A percentile compares a stretch with the other conserved stretches of the same genome.
These are phyloP conservation scores for Drosophila buzzatii DNA, from an alignment of 2,888 invertebrate genomes.

Conservation along the genomic window DNA sequence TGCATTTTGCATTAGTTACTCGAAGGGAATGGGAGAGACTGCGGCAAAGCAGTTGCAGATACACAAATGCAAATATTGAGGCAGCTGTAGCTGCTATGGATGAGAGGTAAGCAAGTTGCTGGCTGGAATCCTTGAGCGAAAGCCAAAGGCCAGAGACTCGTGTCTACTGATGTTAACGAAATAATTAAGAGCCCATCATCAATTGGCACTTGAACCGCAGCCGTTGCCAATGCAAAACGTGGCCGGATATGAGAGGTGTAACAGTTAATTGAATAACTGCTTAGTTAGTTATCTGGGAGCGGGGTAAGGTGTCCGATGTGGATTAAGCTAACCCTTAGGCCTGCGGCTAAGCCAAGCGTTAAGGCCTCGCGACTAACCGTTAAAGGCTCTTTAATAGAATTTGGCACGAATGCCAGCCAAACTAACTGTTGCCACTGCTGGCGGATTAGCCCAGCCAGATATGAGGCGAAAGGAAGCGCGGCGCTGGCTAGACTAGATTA, in stretches of 20 bases:
- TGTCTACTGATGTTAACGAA: too few species aligned
- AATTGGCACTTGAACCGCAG: not conserved
- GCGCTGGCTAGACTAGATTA: slow-evolving; percentile 35
- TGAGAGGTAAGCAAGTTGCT: too few species aligned
- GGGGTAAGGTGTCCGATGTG: slow-evolving; percentile 27
- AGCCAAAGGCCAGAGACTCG: too few species aligned
- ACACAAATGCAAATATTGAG: not conserved
- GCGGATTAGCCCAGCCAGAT: slow-evolving; percentile 38
- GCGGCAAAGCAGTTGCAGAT: not conserved
- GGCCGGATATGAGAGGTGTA: slow-evolving; percentile 46
- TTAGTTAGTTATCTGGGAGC: slow-evolving; percentile 32
- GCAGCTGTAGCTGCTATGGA: not conserved
- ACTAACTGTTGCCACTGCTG: slow-evolving; percentile 13
- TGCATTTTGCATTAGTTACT: not conserved
- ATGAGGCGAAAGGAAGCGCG: not conserved
- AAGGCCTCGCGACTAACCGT: slow-evolving; percentile 36
- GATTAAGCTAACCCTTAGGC: slow-evolving; percentile 64
- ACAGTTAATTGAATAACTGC: slow-evolving; percentile 63
- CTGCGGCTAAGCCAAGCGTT: slow-evolving; percentile 67
- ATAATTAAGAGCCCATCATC: not conserved
- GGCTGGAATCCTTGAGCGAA: too few species aligned
- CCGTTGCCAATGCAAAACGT: too few species aligned
- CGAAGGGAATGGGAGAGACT: not conserved
- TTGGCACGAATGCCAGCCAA: slow-evolving; percentile 59
- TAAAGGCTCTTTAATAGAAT: slow-evolving; percentile 60